Evolutionary conservation across 2,113 vertebrate species (phyloP).

Genomic region (Himantopus leucocephalus): DNA sequence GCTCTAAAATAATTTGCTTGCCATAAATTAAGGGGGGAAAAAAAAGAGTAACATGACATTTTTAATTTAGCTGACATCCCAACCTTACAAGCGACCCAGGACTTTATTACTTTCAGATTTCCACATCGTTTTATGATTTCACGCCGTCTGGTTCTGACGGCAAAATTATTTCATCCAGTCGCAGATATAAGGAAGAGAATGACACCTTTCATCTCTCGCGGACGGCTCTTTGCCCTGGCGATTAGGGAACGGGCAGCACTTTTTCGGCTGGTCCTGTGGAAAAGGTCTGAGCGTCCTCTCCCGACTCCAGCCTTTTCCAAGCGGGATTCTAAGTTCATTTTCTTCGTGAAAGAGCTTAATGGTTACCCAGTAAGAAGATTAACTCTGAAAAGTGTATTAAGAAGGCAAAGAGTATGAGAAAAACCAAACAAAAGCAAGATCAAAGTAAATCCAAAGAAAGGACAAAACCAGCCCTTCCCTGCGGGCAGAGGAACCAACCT

Average conservation of each 20-base stretch:
- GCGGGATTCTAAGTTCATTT: neutral
- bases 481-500: neutral
- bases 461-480: neutral
- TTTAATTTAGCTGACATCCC: neutral
- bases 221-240: neutral
- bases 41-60: neutral
- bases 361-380: neutral
- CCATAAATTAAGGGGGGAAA: neutral
- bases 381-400: neutral
- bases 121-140: neutral
- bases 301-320: neutral
- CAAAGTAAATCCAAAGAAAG: neutral
- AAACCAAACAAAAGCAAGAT: neutral
- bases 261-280: neutral
- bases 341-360: neutral
- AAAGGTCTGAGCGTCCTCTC: neutral
- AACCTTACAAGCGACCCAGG: neutral
- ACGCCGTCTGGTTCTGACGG: neutral
- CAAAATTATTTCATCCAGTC: neutral
- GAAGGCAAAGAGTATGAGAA: neutral
- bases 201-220: neutral
- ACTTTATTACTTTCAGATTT: neutral
- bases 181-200: neutral
- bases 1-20: neutral
- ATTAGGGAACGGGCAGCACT: accelerated